Evolutionary conservation across 2,113 vertebrate species (phyloP).

Genomic region (Percina caprodes): DNA sequence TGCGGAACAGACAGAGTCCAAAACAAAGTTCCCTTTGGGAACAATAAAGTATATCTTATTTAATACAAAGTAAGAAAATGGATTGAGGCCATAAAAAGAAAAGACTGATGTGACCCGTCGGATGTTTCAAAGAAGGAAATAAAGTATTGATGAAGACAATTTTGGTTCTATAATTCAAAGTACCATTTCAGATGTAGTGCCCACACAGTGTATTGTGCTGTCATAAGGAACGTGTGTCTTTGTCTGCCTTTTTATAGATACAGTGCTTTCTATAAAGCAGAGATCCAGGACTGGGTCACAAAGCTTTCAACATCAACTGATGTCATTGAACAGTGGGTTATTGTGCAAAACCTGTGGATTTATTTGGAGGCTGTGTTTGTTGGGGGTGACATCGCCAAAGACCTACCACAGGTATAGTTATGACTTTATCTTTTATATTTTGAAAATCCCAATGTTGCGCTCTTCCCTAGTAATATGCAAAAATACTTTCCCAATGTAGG

Average conservation of each 20-base stretch:
- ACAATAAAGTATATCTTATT: not conserved
- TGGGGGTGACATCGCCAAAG: constrained; percentile 92
- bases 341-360: constrained; percentile 92
- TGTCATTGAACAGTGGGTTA: constrained; percentile 91
- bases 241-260: constrained; percentile 78
- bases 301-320: constrained; percentile 88
- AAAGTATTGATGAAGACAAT: not conserved
- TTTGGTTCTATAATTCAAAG: not conserved
- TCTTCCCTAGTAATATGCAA: not conserved
- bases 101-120: not conserved
- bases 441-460: not conserved
- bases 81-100: not conserved
- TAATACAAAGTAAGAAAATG: not conserved
- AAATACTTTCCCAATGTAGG: constrained; percentile 71
- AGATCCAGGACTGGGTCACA: constrained; percentile 92
- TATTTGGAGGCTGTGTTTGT: constrained; percentile 94
- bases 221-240: not conserved
- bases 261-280: constrained; percentile 87
- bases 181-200: not conserved
- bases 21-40: too few species aligned
- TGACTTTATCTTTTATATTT: not conserved
- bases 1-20: too few species aligned
- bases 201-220: not conserved
- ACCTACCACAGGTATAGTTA: constrained; percentile 89
- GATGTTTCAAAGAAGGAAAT: not conserved